These are phyloP conservation scores for Cylindroiulus punctatus DNA, from an alignment of 2,888 invertebrate genomes.

Conservation along the genomic window DNA sequence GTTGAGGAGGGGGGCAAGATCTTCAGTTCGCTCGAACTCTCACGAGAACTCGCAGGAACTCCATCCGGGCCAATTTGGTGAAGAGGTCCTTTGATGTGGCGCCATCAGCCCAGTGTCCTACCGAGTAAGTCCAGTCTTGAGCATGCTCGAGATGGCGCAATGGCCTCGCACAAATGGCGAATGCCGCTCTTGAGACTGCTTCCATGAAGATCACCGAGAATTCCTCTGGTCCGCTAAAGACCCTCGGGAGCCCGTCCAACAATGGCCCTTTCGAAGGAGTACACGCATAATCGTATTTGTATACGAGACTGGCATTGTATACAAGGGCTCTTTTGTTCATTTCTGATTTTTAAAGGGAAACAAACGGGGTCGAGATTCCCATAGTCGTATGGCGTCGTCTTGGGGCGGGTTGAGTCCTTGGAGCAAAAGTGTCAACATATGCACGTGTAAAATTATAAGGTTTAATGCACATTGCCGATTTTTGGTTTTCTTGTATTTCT, in stretches of 20 bases:
- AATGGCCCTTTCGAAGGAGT: neutral
- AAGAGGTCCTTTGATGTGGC: constrained; percentile 1
- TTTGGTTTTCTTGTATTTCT: too few species aligned
- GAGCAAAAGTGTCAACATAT: too few species aligned
- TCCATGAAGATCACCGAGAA: neutral
- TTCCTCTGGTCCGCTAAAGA: neutral
- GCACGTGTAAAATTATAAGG: too few species aligned
- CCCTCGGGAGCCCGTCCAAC: neutral
- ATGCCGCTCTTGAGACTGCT: constrained; percentile 10
- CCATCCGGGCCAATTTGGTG: constrained; percentile 2
- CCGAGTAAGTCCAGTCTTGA: constrained; percentile 9
- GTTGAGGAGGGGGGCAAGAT: neutral
- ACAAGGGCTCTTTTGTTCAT: neutral
- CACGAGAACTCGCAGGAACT: neutral
- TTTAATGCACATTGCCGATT: too few species aligned
- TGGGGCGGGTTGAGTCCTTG: too few species aligned
- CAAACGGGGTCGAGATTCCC: neutral
- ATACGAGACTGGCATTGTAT: neutral
- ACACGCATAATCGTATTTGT: neutral
- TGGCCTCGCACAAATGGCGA: neutral
- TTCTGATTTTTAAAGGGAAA: constrained; percentile 10
- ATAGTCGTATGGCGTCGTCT: neutral
- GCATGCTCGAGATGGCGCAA: neutral
- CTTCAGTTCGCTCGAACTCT: neutral
- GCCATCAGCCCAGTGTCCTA: neutral